phyloP scores from a whole-genome alignment of 2,797 vertebrate genomes.

The Pygocentrus nattereri region DNA sequence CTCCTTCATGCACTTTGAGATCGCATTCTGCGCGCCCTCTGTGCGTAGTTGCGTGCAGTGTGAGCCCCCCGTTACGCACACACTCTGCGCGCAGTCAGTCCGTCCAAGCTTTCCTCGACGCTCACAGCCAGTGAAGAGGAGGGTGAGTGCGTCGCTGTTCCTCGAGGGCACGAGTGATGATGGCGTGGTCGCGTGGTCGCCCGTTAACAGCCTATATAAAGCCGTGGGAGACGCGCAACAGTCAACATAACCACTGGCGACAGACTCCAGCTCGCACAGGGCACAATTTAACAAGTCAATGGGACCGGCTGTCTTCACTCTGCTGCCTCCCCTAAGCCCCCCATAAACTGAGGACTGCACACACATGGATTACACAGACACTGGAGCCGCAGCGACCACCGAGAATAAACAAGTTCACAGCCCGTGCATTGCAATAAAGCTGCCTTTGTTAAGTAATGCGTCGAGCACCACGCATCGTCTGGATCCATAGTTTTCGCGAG shows the following conservation, averaged over 20 bases:
- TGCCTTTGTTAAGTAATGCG: not conserved
- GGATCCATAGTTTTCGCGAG: not conserved
- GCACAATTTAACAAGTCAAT: slow-evolving; percentile 13
- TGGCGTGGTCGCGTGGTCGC: slow-evolving; percentile 46
- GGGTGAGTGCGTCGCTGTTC: slow-evolving; percentile 50
- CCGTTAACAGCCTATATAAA: slow-evolving; percentile 72
- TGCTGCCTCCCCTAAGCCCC: not conserved
- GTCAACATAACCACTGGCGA: not conserved
- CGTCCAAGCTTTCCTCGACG: not conserved
- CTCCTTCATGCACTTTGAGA: not conserved
- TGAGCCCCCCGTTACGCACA: not conserved
- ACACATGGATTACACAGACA: not conserved
- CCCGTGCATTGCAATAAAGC: not conserved
- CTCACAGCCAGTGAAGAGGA: slow-evolving; percentile 29
- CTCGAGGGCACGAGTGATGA: slow-evolving; percentile 51
- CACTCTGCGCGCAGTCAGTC: not conserved
- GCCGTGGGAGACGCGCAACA: slow-evolving; percentile 58
- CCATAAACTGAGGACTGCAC: not conserved
- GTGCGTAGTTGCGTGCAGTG: not conserved
- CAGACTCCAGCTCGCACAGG: not conserved
- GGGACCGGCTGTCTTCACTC: not conserved
- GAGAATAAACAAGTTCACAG: not conserved
- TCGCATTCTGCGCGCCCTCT: not conserved
- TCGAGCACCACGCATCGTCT: not conserved
- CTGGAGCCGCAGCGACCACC: not conserved